These are phyloP conservation scores for Muntiacus reevesi DNA, from an alignment of 2,113 vertebrate species.

Conservation along the genomic window DNA sequence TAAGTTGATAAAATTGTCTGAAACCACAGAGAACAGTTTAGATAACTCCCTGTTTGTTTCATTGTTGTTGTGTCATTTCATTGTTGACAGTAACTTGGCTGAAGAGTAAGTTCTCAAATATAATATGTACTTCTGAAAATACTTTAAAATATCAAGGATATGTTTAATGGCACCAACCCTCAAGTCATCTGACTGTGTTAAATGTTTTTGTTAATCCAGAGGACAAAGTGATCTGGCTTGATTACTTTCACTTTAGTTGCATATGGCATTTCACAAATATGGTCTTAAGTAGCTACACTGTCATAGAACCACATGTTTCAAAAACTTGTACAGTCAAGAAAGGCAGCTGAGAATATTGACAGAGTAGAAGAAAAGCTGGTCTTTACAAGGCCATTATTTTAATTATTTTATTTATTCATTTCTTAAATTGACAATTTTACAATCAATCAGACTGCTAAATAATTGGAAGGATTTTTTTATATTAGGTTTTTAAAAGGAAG, in stretches of 20 bases:
- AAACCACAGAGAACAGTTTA: neutral
- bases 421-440: neutral
- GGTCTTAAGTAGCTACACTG: neutral
- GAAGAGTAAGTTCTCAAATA: neutral
- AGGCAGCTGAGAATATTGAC: neutral
- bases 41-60: neutral
- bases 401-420: neutral
- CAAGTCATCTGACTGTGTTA: neutral
- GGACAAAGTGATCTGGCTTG: neutral
- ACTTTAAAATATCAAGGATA: neutral
- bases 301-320: neutral
- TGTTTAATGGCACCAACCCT: neutral
- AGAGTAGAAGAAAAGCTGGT: neutral
- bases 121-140: neutral
- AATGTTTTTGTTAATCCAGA: neutral
- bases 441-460: neutral
- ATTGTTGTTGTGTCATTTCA: neutral
- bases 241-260: neutral
- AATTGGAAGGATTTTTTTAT: neutral
- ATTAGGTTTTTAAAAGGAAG: slow-evolving; percentile 7
- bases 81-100: neutral
- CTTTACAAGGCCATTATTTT: neutral
- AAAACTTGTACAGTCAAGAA: neutral
- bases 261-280: neutral
- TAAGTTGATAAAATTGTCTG: neutral